These are phyloP conservation scores for Varanus komodoensis DNA, from an alignment of 2,113 vertebrate species.

Conservation along the genomic window DNA sequence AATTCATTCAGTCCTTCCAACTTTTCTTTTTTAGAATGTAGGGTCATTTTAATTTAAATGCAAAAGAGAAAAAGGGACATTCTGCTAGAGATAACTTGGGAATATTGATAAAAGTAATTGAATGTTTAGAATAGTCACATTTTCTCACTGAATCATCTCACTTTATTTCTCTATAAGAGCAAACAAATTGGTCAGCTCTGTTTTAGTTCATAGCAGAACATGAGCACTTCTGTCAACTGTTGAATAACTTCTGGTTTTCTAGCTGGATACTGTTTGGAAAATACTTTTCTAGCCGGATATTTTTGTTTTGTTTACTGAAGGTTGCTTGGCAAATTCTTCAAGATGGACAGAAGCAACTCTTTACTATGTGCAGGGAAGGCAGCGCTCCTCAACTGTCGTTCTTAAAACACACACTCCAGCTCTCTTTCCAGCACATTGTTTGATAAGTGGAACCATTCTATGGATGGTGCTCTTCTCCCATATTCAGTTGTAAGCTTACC, in stretches of 20 bases:
- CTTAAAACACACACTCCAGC: too few relatives aligned
- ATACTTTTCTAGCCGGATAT: neutral
- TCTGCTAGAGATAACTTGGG: neutral
- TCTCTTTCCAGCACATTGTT: too few relatives aligned
- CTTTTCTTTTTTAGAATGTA: slow-evolving; percentile 27
- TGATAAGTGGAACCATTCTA: too few relatives aligned
- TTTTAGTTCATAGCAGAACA: neutral
- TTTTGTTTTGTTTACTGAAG: too few relatives aligned
- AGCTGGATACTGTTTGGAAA: neutral
- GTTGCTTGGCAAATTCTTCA: neutral
- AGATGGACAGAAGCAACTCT: neutral
- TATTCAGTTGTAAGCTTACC: too few relatives aligned
- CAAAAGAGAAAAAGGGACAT: neutral
- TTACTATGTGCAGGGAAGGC: too few relatives aligned
- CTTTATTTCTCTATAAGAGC: neutral
- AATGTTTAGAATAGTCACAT: neutral
- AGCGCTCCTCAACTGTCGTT: too few relatives aligned
- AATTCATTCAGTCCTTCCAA: slow-evolving; percentile 7
- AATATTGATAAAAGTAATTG: neutral
- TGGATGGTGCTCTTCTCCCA: too few relatives aligned
- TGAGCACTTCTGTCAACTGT: neutral
- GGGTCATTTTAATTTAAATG: neutral
- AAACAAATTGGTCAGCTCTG: neutral
- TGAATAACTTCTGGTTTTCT: neutral
- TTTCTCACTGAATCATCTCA: slow-evolving; percentile 9